Evolutionary conservation across 2,797 vertebrate genomes (phyloP).

Genomic region (Lacerta bilineata): DNA sequence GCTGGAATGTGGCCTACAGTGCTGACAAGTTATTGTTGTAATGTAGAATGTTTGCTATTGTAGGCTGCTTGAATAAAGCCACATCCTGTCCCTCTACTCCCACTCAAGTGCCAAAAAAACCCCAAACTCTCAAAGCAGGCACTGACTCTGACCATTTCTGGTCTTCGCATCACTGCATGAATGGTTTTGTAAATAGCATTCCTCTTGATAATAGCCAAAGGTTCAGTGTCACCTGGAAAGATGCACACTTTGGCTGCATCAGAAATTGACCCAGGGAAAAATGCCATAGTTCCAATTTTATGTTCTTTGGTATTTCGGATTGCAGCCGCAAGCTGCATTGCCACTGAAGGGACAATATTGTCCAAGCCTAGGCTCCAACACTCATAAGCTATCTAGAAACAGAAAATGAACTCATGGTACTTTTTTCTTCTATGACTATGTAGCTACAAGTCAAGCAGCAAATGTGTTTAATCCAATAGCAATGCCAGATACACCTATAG

Average conservation of each 20-base stretch:
- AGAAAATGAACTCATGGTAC: constrained; percentile 11
- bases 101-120: background rate
- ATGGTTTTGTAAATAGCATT: no score
- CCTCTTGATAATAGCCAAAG: no score
- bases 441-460: background rate
- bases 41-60: constrained; percentile 28
- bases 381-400: constrained; percentile 4
- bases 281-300: no score
- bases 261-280: no score
- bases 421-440: background rate
- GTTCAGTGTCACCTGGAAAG: no score
- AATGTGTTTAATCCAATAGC: background rate
- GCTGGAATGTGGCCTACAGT: constrained; percentile 6
- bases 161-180: no score
- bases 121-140: background rate
- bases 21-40: constrained; percentile 31
- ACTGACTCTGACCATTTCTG: background rate
- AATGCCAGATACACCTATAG: background rate
- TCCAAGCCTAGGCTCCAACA: constrained; percentile 9
- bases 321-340: background rate
- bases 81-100: constrained; percentile 2
- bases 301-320: no score
- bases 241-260: no score
- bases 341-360: background rate
- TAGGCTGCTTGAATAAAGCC: constrained; percentile 30